Evolutionary conservation across 2,113 vertebrate genomes (phyloP).

Genomic region (Cyprinus carpio): DNA sequence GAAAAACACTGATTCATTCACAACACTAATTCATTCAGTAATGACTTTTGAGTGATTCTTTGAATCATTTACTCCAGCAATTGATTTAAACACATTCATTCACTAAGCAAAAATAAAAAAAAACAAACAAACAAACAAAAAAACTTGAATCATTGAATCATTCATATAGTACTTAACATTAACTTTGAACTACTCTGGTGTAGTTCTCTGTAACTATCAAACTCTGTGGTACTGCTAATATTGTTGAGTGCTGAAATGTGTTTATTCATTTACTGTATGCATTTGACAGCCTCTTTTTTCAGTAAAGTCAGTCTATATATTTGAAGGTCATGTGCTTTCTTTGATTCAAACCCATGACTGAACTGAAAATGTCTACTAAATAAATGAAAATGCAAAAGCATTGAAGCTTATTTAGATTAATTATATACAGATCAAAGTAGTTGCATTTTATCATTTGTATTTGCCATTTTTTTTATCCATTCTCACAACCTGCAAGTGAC

Average conservation of each 20-base stretch:
- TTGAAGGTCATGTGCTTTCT: not conserved
- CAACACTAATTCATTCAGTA: not conserved
- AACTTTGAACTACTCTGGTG: not conserved
- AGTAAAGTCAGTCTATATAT: not conserved
- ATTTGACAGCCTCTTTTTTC: not conserved
- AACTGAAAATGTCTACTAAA: not conserved
- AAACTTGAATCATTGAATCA: too few species aligned
- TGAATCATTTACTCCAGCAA: not conserved
- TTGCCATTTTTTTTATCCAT: not conserved
- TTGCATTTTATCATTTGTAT: not conserved
- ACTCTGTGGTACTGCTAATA: not conserved
- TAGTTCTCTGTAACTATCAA: not conserved
- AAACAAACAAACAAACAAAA: too few species aligned
- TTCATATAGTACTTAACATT: too few species aligned
- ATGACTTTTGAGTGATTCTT: not conserved
- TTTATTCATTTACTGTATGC: not conserved
- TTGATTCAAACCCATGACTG: not conserved
- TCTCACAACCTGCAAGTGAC: too few species aligned
- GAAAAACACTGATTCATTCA: not conserved
- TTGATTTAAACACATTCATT: not conserved
- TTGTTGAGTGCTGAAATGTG: not conserved
- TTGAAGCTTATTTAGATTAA: too few species aligned
- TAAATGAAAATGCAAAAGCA: not conserved
- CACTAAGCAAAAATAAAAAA: not conserved
- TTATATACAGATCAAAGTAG: not conserved